Base-by-base conservation (phyloP, 2,113 vertebrate species). In the Butorides virescens region DNA sequence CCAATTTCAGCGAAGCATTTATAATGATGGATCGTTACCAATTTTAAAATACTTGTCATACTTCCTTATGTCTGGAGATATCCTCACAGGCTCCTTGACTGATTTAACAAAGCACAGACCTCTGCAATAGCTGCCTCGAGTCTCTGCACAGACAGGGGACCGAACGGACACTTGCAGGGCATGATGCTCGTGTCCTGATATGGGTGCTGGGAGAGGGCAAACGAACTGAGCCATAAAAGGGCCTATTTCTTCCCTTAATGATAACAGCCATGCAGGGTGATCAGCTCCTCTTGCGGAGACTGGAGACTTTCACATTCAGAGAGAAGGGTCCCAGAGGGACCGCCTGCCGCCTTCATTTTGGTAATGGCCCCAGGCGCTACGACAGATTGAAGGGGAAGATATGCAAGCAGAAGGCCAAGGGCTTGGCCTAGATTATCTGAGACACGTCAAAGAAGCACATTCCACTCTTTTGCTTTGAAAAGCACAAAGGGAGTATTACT, bases 41-140 rank as follows among this genome's bases (percentile, higher is more conserved):
- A 29, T 83, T 91, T 91, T 53, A 52, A 95, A 95, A 93, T 89
- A 81, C 65, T 89, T 93, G 65, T 46, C 95, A 93, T 91, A 44
- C 39, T 59, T 94, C 59, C 75, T 93, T 72, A 72, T 21, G 34
- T 55, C 88, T 93, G 65, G 39, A 88, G 82, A 52, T 59, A 74
- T 73, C 88, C 71, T 84, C 76, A 75, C 61, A 74, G 73, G 23
- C 76, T 92, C 44, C 39, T 91, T 68, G 59, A 63, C 55, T 47
- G 56, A 83, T 50, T 81, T 91, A 95, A 93, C 49, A 42, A 82
- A 91, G 73, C 56, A 68, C 84, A 95, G 93, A 82, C 58, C 36
- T 22, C 56, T 68, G 30, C 2, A 10, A 87, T 17, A 89, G 84
- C 84, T 87, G 68, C 58, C 62, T 72, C 15, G 3, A 82, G 37